Conservation (phyloP, 2,888 invertebrate species). For the Ethmia dodecea region DNA sequence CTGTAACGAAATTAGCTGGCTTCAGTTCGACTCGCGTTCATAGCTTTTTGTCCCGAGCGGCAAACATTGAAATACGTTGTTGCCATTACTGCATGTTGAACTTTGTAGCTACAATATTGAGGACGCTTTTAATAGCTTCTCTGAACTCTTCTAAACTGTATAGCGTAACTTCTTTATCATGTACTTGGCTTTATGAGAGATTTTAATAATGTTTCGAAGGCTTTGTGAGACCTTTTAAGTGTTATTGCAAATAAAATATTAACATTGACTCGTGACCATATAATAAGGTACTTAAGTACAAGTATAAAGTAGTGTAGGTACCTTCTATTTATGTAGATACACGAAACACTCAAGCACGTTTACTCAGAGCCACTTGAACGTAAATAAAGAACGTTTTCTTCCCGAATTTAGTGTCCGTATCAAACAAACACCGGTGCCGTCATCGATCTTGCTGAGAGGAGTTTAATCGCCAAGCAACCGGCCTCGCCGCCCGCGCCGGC, state of each 20-base stretch:
- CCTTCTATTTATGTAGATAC: neutral
- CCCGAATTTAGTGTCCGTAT: neutral
- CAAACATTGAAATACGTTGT: too few species aligned
- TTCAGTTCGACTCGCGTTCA: too few species aligned
- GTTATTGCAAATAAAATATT: neutral
- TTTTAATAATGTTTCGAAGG: too few species aligned
- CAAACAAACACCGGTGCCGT: constrained; percentile 7
- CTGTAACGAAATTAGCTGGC: constrained; percentile 30
- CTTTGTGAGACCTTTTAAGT: too few species aligned
- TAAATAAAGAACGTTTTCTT: neutral
- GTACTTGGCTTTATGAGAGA: too few species aligned
- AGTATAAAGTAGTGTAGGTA: neutral
- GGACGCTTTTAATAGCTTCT: too few species aligned
- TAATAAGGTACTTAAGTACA: neutral
- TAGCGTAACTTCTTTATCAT: too few species aligned
- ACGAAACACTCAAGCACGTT: neutral
- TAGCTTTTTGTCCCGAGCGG: too few species aligned
- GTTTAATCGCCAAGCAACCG: constrained; percentile 50
- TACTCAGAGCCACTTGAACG: neutral
- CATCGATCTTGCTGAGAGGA: constrained; percentile 42
- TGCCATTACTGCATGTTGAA: too few species aligned
- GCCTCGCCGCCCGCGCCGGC: constrained; percentile 21
- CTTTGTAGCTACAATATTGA: too few species aligned
- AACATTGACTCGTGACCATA: neutral
- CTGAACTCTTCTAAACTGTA: too few species aligned